These are phyloP conservation scores for Drymodes brunneopygia DNA, from an alignment of 2,113 vertebrate species.

Conservation along the genomic window DNA sequence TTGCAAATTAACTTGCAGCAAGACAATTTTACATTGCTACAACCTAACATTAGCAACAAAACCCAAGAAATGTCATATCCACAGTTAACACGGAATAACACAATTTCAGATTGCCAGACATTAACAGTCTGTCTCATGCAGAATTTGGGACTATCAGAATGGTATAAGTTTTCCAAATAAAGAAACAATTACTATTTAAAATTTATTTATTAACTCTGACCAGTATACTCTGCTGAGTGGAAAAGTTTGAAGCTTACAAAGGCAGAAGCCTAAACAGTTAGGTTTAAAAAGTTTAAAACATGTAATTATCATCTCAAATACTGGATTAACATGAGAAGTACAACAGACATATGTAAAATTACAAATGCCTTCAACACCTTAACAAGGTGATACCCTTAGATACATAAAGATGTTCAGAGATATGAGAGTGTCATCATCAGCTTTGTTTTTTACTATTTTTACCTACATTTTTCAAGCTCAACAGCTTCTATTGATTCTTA, in stretches of 20 bases:
- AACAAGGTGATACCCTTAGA: neutral
- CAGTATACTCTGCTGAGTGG: neutral
- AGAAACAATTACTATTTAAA: neutral
- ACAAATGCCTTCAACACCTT: neutral
- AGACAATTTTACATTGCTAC: neutral
- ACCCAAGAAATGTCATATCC: neutral
- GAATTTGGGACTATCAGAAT: neutral
- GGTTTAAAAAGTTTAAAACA: neutral
- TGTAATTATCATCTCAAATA: neutral
- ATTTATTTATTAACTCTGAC: neutral
- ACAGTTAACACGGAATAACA: neutral
- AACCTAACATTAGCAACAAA: neutral
- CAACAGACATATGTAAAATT: neutral
- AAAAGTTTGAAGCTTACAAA: neutral
- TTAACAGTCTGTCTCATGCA: neutral
- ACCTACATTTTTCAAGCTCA: slow-evolving; percentile 88
- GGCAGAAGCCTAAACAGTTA: neutral
- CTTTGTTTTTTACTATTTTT: neutral
- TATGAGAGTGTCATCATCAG: neutral
- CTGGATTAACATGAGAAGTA: neutral
- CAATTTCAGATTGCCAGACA: neutral
- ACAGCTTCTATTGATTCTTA: slow-evolving; percentile 73
- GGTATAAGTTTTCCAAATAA: neutral
- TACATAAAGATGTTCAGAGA: neutral
- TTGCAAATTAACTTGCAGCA: neutral